phyloP scores from a whole-genome alignment of 2,797 vertebrate species.

The Holocentrus rufus region DNA sequence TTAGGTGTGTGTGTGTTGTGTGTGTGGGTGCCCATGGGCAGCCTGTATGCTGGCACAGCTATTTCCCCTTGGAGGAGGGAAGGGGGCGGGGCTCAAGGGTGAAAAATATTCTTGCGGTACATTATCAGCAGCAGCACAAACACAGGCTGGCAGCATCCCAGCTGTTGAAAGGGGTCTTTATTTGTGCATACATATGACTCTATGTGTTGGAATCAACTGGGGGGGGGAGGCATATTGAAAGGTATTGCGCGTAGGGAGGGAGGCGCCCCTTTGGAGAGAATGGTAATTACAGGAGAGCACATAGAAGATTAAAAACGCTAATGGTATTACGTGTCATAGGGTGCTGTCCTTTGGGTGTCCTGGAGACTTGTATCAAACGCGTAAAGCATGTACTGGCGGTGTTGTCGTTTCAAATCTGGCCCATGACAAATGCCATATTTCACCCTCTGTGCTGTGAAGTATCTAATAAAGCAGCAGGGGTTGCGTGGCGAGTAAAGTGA shows the following conservation, averaged over 20 bases:
- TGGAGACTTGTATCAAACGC: conserved; percentile 58
- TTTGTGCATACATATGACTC: conserved; percentile 53
- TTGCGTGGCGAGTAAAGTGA: conserved; percentile 33
- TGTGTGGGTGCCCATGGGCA: conserved; percentile 12
- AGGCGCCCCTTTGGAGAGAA: conserved; percentile 60
- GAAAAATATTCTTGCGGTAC: conserved; percentile 60
- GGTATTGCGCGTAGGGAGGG: conserved; percentile 54
- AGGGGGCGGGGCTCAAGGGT: conserved; percentile 6
- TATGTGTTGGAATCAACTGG: conserved; percentile 54
- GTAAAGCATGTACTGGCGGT: conserved; percentile 19
- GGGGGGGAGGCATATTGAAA: conserved; percentile 39
- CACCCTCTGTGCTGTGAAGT: conserved; percentile 2
- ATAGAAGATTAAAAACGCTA: conserved; percentile 70
- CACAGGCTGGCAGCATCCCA: conserved; percentile 69
- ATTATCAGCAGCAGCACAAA: conserved; percentile 77
- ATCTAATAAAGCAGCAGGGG: conserved; percentile 50
- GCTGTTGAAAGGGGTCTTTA: conserved; percentile 67
- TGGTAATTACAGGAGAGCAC: conserved; percentile 71
- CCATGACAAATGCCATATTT: conserved; percentile 43
- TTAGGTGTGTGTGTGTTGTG: not conserved
- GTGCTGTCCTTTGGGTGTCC: conserved; percentile 61
- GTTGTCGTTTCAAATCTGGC: conserved; percentile 54
- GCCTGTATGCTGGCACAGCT: conserved; percentile 50
- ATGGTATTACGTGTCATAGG: conserved; percentile 70
- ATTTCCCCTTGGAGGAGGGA: conserved; percentile 46